Evolutionary conservation across 2,888 invertebrate species (phyloP).

Genomic region (Diplazon laetatorius): DNA sequence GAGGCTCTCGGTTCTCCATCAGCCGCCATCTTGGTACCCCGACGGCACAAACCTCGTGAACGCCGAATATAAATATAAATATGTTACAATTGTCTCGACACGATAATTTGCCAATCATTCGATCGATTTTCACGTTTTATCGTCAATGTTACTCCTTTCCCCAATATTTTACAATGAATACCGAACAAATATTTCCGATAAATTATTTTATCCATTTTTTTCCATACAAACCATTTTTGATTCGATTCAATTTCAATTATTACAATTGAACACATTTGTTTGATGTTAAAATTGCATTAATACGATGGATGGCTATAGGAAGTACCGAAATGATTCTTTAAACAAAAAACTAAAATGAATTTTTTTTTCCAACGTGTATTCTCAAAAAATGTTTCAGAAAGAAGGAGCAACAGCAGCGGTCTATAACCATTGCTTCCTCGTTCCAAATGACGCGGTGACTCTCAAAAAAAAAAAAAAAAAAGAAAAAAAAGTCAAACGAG

Average conservation of each 20-base stretch:
- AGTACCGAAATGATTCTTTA: no score
- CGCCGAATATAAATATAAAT: slow-evolving; percentile 25
- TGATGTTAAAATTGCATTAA: no score
- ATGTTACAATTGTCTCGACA: background rate
- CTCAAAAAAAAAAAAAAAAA: slow-evolving; percentile 17
- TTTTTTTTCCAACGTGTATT: slow-evolving; percentile 64
- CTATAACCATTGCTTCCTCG: slow-evolving; percentile 39
- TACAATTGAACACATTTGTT: no score
- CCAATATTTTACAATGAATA: no score
- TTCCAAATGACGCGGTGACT: slow-evolving; percentile 58
- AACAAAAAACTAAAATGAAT: slow-evolving; percentile 54
- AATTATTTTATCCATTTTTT: background rate
- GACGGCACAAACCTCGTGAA: slow-evolving; percentile 43
- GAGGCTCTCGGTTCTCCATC: slow-evolving; percentile 68
- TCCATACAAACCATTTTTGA: background rate
- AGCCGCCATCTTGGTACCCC: slow-evolving; percentile 78
- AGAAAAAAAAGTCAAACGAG: slow-evolving; percentile 50
- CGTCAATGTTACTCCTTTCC: background rate
- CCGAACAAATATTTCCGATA: background rate
- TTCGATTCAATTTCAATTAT: background rate
- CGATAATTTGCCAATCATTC: background rate
- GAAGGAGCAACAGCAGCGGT: background rate
- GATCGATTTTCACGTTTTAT: no score
- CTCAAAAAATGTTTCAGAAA: background rate
- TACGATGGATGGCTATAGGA: no score